Base-by-base conservation (phyloP, 2,797 vertebrate species). In the Pseudopleuronectes americanus region DNA sequence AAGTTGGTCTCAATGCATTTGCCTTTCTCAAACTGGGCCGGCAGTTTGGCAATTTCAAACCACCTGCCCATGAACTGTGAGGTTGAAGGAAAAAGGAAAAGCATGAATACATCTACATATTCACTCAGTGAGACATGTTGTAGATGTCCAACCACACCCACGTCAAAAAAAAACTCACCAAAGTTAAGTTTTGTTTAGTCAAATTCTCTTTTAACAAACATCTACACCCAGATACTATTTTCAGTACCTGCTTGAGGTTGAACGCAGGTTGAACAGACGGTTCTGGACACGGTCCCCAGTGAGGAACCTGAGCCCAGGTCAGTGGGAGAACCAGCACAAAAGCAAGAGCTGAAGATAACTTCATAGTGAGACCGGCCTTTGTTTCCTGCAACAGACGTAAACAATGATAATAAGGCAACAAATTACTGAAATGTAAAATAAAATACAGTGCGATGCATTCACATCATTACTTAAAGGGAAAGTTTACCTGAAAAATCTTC, bases 31-130 rank as follows among this genome's bases (percentile, higher is more conserved):
- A 97, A 97, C 87, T 90, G 93, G 4, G 94, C 93, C 0, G 96
- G 95, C 78, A 97, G 95, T 89, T 94, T 96, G 85, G 96, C 95
- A 59, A 99, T 96, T 92, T 98, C 96, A 1, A 96, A 97, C 97
- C 97, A 98, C 77, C 92, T 95, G 58, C 97, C 97, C 89, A 96
- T 89, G 82, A 97, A 99, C 97, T 98, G 81, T 13, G n/a, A 64
- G 53, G 23, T 26, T 52, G 72, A 69, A 69, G 41, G 71, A 14
- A 21, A 6, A 77, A 71, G 84, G 66, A 68, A 80, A 60, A 56
- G 53, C 64, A 72, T 81, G 79, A 79, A 76, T 86, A 81, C 65
- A 84, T 84, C 62, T 77, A 38, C 77, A 80, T 78, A 9, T 10
- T 38, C 61, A 24, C 63, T 76, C 45, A 47, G 43, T 56, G 22